These are phyloP conservation scores for Trimorus sp. DNA, from an alignment of 2,888 invertebrate species.

Conservation along the genomic window DNA sequence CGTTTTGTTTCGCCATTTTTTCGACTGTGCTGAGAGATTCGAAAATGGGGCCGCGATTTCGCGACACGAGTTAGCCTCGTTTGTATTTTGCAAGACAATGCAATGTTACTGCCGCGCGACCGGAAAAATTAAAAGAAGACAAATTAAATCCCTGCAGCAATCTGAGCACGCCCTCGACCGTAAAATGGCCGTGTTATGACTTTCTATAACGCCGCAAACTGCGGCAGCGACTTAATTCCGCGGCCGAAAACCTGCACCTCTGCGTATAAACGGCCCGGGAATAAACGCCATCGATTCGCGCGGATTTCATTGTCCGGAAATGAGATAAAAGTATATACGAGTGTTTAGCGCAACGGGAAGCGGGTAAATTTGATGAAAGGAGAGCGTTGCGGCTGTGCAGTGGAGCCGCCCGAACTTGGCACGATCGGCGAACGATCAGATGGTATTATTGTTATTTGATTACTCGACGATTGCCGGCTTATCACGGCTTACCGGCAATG, in stretches of 20 bases:
- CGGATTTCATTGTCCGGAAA: constrained; percentile 33
- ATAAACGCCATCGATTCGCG: constrained; percentile 3
- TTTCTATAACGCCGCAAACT: neutral
- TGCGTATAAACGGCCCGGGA: neutral
- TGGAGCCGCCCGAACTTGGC: constrained; percentile 27
- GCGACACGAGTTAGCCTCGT: no score
- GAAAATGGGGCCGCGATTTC: no score
- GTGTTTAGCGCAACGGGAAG: neutral
- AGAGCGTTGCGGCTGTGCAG: neutral
- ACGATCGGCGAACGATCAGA: constrained; percentile 55
- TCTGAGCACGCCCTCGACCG: neutral
- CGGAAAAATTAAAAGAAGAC: no score
- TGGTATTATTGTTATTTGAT: constrained; percentile 58
- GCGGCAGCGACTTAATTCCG: neutral
- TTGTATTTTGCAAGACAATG: no score
- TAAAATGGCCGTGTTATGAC: constrained; percentile 1
- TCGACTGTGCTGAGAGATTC: no score
- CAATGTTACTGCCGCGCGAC: no score
- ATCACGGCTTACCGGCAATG: constrained; percentile 52
- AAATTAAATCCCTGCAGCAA: neutral
- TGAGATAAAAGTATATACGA: constrained; percentile 32
- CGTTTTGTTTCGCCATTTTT: no score
- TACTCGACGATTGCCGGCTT: constrained; percentile 56
- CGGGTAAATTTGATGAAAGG: constrained; percentile 29
- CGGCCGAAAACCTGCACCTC: neutral